Evolutionary conservation across 2,797 vertebrate species (phyloP).

Genomic region (Apodemus agrarius): DNA sequence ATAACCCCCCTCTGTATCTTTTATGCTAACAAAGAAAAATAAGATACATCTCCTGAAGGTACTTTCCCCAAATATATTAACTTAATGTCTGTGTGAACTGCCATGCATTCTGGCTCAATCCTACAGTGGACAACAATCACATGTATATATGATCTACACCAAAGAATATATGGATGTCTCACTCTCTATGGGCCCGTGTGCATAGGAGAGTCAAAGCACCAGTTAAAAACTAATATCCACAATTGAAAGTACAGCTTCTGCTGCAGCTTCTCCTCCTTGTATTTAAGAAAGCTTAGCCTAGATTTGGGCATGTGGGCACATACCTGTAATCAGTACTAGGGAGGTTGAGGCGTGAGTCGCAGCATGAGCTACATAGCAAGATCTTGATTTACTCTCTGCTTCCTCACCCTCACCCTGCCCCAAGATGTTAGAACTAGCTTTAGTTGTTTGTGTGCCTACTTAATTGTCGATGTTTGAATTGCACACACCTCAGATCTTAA

Average conservation of each 20-base stretch:
- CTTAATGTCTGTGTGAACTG: background rate
- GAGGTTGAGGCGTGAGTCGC: too few relatives aligned
- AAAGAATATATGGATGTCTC: background rate
- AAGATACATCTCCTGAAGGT: background rate
- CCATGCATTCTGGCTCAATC: background rate
- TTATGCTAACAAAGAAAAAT: conserved; percentile 18
- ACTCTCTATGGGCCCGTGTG: background rate
- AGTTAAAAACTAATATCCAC: conserved; percentile 1
- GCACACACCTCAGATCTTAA: conserved; percentile 36
- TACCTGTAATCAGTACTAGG: background rate
- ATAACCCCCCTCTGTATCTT: background rate
- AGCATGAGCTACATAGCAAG: background rate
- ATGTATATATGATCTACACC: background rate
- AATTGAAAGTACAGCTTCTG: background rate
- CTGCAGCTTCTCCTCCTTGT: background rate
- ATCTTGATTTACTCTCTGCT: background rate
- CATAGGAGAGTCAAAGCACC: background rate
- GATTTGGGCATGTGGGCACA: background rate
- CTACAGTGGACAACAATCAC: background rate
- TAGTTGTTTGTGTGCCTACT: background rate
- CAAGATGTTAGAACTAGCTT: background rate
- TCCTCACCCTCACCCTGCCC: background rate
- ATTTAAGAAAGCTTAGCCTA: background rate
- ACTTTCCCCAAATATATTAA: background rate
- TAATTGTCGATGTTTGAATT: conserved; percentile 11